These are phyloP conservation scores for Suillia variegata DNA, from an alignment of 2,888 invertebrate genomes.

Conservation along the genomic window DNA sequence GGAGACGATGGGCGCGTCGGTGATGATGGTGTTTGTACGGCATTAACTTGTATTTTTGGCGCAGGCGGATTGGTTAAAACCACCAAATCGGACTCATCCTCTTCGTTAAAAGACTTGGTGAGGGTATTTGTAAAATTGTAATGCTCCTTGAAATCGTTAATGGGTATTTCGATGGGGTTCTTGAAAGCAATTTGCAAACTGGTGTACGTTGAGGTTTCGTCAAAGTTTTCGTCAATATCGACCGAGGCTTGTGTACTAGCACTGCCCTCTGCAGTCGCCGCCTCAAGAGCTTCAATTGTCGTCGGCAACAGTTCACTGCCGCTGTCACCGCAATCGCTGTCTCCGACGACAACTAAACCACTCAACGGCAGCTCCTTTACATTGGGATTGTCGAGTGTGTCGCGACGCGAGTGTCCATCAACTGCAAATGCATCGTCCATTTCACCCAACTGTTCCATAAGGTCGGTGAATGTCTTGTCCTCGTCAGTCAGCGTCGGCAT, in stretches of 20 bases:
- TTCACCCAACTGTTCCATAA: slow-evolving; percentile 75
- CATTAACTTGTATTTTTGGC: slow-evolving; percentile 63
- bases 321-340: slow-evolving; percentile 23
- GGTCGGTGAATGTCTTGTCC: slow-evolving; percentile 70
- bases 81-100: slow-evolving; percentile 61
- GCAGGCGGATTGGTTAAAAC: slow-evolving; percentile 59
- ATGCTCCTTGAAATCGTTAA: too few relatives aligned
- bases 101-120: too few relatives aligned
- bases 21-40: slow-evolving; percentile 50
- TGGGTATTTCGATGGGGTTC: slow-evolving; percentile 76
- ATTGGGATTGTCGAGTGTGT: slow-evolving; percentile 54
- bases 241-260: slow-evolving; percentile 53
- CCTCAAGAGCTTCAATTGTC: slow-evolving; percentile 31
- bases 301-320: too few relatives aligned
- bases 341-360: slow-evolving; percentile 24
- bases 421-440: slow-evolving; percentile 76
- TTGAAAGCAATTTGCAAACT: slow-evolving; percentile 85
- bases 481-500: slow-evolving; percentile 56
- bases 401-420: slow-evolving; percentile 71
- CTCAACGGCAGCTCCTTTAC: slow-evolving; percentile 45
- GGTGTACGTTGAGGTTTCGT: slow-evolving; percentile 80
- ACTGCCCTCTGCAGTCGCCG: too few relatives aligned
- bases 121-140: slow-evolving; percentile 30
- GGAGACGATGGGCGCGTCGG: slow-evolving; percentile 44
- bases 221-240: slow-evolving; percentile 70